Evolutionary conservation across 2,797 vertebrate species (phyloP).

Genomic region (Steatocranus sp.): DNA sequence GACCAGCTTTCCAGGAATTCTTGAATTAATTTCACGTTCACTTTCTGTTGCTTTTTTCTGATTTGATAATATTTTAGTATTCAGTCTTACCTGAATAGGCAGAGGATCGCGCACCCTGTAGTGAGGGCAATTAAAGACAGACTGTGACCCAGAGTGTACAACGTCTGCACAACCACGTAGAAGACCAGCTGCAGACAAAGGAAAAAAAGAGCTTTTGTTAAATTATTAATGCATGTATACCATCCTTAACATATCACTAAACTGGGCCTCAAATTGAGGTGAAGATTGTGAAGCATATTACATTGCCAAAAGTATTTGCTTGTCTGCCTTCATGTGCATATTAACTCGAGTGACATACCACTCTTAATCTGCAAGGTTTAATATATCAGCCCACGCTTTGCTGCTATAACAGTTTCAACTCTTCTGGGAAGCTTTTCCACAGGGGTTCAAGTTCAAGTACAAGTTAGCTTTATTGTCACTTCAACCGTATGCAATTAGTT

Average conservation of each 20-base stretch:
- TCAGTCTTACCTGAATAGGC: conserved; percentile 82
- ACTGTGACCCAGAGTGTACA: conserved; percentile 90
- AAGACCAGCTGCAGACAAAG: conserved; percentile 74
- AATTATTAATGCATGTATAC: background rate
- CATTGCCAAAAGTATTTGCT: background rate
- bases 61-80: background rate
- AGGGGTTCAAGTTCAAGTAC: background rate
- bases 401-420: background rate
- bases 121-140: conserved; percentile 86
- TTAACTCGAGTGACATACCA: background rate
- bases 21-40: background rate
- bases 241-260: background rate
- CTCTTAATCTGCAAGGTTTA: background rate
- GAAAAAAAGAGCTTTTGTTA: background rate
- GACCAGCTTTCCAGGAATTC: background rate
- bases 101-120: conserved; percentile 87
- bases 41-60: background rate
- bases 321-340: background rate
- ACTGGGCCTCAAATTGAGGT: accelerated
- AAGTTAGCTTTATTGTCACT: too few species aligned
- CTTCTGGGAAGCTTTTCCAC: background rate
- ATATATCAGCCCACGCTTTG: background rate
- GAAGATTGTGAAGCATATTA: background rate
- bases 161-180: conserved; percentile 81
- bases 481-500: too few species aligned